Evolutionary conservation across 2,888 invertebrate genomes (phyloP).

Genomic region (Spatulosminthurus flaviceps): DNA sequence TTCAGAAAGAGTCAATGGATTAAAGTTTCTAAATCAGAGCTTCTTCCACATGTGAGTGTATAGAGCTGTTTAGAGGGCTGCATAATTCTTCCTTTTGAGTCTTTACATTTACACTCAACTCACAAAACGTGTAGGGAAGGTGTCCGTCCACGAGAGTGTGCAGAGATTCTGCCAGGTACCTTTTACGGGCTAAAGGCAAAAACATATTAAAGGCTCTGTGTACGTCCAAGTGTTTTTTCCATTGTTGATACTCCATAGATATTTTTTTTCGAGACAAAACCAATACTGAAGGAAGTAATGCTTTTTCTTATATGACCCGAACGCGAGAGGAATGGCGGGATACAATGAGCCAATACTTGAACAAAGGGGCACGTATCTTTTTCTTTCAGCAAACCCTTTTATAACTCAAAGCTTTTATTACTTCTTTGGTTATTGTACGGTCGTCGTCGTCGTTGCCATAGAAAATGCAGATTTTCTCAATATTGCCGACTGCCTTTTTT

Average conservation of each 20-base stretch:
- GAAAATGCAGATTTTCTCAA: constrained; percentile 8
- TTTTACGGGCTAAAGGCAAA: not conserved
- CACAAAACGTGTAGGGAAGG: not conserved
- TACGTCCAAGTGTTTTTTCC: not conserved
- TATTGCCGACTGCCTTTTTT: not conserved
- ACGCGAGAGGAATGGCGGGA: not conserved
- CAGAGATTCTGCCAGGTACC: constrained; percentile 18
- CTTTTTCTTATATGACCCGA: constrained; percentile 4
- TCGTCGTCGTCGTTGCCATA: too few relatives aligned
- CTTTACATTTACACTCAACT: not conserved
- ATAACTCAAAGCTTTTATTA: not conserved
- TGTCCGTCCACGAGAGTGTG: not conserved
- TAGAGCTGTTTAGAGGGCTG: too few relatives aligned
- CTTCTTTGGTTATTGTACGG: not conserved
- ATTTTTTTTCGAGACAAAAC: not conserved
- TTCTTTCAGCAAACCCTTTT: not conserved
- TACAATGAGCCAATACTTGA: constrained; percentile 3
- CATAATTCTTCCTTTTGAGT: not conserved
- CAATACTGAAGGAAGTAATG: not conserved
- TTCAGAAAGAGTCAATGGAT: constrained; percentile 33
- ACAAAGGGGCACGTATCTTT: constrained; percentile 3
- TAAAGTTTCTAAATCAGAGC: constrained; percentile 16
- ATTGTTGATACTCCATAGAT: constrained; percentile 1
- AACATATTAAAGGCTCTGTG: not conserved
- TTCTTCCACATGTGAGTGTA: not conserved